Evolutionary conservation across 2,888 invertebrate genomes (phyloP).

Genomic region (Helleia helle): DNA sequence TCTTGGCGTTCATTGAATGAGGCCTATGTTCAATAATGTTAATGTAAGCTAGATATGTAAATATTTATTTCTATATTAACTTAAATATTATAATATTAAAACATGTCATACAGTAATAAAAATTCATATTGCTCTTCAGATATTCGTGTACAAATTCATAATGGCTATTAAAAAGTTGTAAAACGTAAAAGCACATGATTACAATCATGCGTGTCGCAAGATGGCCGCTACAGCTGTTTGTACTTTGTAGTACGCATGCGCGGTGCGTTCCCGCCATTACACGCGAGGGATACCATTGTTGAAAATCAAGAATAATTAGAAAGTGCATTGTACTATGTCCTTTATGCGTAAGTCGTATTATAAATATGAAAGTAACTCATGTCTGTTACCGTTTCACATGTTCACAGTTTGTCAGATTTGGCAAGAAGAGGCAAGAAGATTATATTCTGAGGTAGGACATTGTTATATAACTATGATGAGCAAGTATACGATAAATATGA

Average conservation of each 20-base stretch:
- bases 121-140: background rate
- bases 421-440: too few species aligned
- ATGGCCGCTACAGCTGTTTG: conserved; percentile 63
- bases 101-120: background rate
- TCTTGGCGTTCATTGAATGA: too few species aligned
- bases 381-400: too few species aligned
- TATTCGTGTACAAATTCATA: background rate
- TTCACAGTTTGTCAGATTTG: too few species aligned
- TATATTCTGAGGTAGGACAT: too few species aligned
- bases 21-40: too few species aligned
- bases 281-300: conserved; percentile 22
- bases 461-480: too few species aligned
- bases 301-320: background rate
- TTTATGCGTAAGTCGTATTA: too few species aligned
- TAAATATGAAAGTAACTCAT: too few species aligned
- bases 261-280: conserved; percentile 59
- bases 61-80: background rate
- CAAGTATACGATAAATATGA: too few species aligned
- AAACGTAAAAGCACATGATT: conserved; percentile 23
- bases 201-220: conserved; percentile 37
- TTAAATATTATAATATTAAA: background rate
- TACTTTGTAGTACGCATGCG: conserved; percentile 55
- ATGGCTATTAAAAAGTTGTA: background rate
- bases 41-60: too few species aligned
- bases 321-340: too few species aligned